These are phyloP conservation scores for Lerema accius DNA, from an alignment of 1,140 invertebrate genomes.

Conservation along the genomic window DNA sequence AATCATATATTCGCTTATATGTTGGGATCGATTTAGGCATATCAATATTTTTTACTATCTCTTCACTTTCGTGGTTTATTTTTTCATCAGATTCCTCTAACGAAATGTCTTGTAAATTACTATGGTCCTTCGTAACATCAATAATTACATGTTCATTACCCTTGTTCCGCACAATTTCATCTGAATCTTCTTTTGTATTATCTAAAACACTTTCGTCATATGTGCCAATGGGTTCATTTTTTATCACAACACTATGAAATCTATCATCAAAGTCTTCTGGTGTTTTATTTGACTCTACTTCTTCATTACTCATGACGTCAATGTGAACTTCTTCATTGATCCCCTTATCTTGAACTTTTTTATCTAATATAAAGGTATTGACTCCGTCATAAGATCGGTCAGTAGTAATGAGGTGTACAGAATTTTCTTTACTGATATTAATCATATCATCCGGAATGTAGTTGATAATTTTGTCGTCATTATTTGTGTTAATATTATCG, in stretches of 20 bases:
- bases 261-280: neutral
- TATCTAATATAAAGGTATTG: slow-evolving; percentile 14
- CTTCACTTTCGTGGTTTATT: neutral
- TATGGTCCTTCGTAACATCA: slow-evolving; percentile 14
- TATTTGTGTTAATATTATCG: neutral
- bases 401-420: neutral
- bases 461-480: neutral
- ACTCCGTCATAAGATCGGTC: neutral
- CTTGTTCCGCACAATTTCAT: slow-evolving; percentile 8
- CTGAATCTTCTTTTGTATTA: neutral
- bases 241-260: neutral
- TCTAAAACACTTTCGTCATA: neutral
- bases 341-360: slow-evolving; percentile 10
- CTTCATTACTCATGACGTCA: slow-evolving; percentile 1
- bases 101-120: neutral
- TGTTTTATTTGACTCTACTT: neutral
- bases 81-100: slow-evolving; percentile 2
- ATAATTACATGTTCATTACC: slow-evolving; percentile 15
- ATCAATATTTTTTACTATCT: slow-evolving; percentile 26
- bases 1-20: slow-evolving; percentile 48
- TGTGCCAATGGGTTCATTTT: neutral
- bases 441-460: neutral
- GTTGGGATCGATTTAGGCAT: slow-evolving; percentile 22
- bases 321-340: slow-evolving; percentile 9
- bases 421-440: slow-evolving; percentile 11